Conservation (phyloP, 2,113 vertebrate species). For the Nothobranchius kuhntae region DNA sequence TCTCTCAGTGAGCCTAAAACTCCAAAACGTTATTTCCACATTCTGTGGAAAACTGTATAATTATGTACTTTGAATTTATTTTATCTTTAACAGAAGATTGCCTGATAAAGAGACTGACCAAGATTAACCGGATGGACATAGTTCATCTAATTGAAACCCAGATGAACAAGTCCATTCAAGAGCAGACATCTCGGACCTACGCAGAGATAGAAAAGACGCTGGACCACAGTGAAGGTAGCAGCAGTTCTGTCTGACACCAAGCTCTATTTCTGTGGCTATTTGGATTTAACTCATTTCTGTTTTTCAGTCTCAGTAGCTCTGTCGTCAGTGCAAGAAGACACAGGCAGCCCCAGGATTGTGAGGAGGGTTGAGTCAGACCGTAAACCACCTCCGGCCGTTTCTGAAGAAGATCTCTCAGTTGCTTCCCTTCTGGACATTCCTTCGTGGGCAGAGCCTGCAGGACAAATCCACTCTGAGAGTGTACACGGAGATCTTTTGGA, state of each 20-base stretch:
- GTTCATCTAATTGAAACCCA: slow-evolving; percentile 94
- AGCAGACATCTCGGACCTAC: slow-evolving; percentile 83
- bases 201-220: slow-evolving; percentile 90
- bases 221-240: slow-evolving; percentile 94
- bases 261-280: not conserved
- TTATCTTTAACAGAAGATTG: slow-evolving; percentile 81
- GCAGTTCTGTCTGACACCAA: not conserved
- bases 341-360: slow-evolving; percentile 78
- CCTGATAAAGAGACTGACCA: slow-evolving; percentile 91
- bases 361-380: slow-evolving; percentile 78
- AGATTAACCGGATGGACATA: slow-evolving; percentile 98
- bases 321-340: slow-evolving; percentile 90
- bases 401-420: slow-evolving; percentile 93
- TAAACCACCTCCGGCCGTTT: slow-evolving; percentile 89
- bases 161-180: slow-evolving; percentile 83
- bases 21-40: too few species aligned
- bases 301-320: slow-evolving; percentile 81
- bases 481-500: slow-evolving; percentile 85
- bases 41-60: too few species aligned
- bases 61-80: not conserved
- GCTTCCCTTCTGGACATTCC: slow-evolving; percentile 87
- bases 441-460: slow-evolving; percentile 83
- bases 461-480: slow-evolving; percentile 83
- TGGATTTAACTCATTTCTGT: not conserved
- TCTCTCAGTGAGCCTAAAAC: not conserved